Evolutionary conservation across 2,113 vertebrate species (phyloP), one percentile per base, ranked within the genome.

Genomic region (Sclerurus mexicanus): DNA sequence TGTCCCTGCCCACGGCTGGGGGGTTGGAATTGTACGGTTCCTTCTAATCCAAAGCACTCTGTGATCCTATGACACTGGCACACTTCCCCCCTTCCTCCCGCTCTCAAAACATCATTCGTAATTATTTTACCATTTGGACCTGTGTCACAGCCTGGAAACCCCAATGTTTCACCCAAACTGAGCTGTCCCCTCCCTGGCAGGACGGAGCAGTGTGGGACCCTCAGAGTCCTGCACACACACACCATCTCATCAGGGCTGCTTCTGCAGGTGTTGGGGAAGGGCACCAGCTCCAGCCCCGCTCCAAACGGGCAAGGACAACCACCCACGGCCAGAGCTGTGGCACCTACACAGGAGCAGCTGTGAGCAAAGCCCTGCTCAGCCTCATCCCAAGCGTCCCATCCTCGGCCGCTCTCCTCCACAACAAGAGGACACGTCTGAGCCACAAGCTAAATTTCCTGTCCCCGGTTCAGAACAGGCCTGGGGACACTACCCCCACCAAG

Each of bases 251-350:
- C 15, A 7, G 23, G 35, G 44, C 1, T 68, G 37, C 40, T 76
- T 49, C 7, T 11, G n/a, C 17, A 10, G 15, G 8, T 25, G 31
- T 1, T 4, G 0, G 20, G 55, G n/a, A 80, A 64, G 0, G 1
- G 28, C 16, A 73, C 7, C 11, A 33, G 53, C 50, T 62, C 84
- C 86, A 87, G 46, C 27, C 22, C 15, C 4, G 0, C 31, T 35
- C 31, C 30, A 18, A 31, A n/a, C 1, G 30, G 39, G 72, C 39
- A 89, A 53, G 49, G 76, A 74, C 22, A 19, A 49, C 9, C 31
- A 84, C 10, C 39, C 4, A 2, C 2, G 78, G 50, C 71, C 56
- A 58, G 3, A 79, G 66, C 47, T 3, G 1, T 37, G 49, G 33
- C 63, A 84, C 10, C 64, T 20, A 30, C 73, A n/a, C 12, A 12